A percentile compares a stretch with the other conserved stretches of the same genome.
These are phyloP conservation scores for Osmerus eperlanus DNA, from an alignment of 2,113 vertebrate species.

Conservation along the genomic window DNA sequence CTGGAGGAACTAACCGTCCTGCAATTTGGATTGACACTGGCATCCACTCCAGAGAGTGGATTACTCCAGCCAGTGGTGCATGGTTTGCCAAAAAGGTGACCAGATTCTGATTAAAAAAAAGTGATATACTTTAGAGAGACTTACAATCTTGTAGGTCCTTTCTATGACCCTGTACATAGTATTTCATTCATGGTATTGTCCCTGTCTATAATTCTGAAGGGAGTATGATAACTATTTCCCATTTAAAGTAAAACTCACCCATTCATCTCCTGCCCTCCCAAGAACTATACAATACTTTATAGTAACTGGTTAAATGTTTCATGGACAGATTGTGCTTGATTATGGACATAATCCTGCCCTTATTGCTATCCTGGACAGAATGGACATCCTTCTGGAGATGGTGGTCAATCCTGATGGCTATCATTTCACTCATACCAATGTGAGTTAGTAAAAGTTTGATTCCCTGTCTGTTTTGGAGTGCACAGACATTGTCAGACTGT, in stretches of 20 bases:
- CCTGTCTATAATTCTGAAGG: too few species aligned
- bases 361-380: slow-evolving; percentile 73
- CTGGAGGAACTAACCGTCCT: slow-evolving; percentile 70
- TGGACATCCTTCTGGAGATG: slow-evolving; percentile 88
- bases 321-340: slow-evolving; percentile 70
- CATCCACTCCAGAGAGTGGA: slow-evolving; percentile 90
- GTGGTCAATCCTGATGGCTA: slow-evolving; percentile 88
- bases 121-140: too few species aligned
- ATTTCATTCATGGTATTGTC: too few species aligned
- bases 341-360: slow-evolving; percentile 69
- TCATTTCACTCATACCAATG: slow-evolving; percentile 76
- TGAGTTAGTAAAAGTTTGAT: slow-evolving; percentile 55
- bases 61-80: slow-evolving; percentile 83
- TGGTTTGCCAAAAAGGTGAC: slow-evolving; percentile 90
- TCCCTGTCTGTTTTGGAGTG: not conserved
- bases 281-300: too few species aligned
- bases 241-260: too few species aligned
- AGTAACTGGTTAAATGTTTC: not conserved
- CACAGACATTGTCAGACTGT: not conserved
- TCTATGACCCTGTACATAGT: too few species aligned
- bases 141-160: not conserved
- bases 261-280: too few species aligned
- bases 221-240: too few species aligned
- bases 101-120: too few species aligned
- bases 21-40: slow-evolving; percentile 88